Percentiles rank a stretch among this genome's conserved stretches.
phyloP scores from a whole-genome alignment of 2,888 invertebrate genomes.

The Trichopoda pennipes region DNA sequence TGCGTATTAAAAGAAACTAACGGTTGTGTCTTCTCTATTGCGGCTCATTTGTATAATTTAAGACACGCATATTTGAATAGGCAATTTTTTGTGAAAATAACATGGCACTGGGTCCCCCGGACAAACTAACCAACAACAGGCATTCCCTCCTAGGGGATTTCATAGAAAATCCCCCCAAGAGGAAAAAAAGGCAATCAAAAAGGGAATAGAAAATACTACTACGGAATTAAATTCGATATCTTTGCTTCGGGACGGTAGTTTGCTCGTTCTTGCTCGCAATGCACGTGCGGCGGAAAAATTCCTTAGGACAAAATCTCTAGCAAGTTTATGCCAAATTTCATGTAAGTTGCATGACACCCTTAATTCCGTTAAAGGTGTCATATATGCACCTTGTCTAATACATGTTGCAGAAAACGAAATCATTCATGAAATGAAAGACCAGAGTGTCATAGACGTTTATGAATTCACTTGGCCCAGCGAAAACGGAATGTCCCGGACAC shows the following conservation, averaged over 20 bases:
- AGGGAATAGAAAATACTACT: conserved; percentile 19
- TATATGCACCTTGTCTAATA: conserved; percentile 42
- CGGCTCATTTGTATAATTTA: too few relatives aligned
- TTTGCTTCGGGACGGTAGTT: too few relatives aligned
- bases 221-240: conserved; percentile 30
- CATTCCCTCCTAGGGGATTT: neutral
- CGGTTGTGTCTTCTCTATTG: too few relatives aligned
- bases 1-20: too few relatives aligned
- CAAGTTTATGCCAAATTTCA: too few relatives aligned
- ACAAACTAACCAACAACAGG: neutral
- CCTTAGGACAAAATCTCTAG: conserved; percentile 63
- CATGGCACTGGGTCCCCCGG: neutral
- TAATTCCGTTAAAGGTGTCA: too few relatives aligned
- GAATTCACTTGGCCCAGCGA: conserved; percentile 34
- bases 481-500: neutral
- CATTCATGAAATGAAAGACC: conserved; percentile 42
- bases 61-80: too few relatives aligned
- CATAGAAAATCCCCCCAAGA: neutral
- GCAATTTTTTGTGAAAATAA: too few relatives aligned
- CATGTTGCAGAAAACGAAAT: conserved; percentile 55
- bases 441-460: conserved; percentile 25
- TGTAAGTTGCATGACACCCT: too few relatives aligned
- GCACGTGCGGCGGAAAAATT: conserved; percentile 28
- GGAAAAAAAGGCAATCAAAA: neutral
- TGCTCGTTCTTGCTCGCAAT: conserved; percentile 10